phyloP scores from a whole-genome alignment of 2,797 vertebrate genomes.

The Halcyon badia region DNA sequence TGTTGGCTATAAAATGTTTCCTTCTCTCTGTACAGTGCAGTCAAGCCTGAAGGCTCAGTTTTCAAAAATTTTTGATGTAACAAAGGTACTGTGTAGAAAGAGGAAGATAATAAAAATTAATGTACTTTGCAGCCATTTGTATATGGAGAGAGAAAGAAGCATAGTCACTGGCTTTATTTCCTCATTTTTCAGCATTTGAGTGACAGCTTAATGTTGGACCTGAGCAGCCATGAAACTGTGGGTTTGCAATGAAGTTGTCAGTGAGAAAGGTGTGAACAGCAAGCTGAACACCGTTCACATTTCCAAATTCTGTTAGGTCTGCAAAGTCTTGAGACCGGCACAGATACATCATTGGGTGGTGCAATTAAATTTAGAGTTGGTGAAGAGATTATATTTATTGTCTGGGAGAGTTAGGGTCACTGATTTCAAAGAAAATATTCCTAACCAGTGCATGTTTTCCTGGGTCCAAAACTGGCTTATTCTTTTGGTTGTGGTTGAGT shows the following conservation, averaged over 20 bases:
- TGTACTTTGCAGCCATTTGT: neutral
- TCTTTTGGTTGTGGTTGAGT: neutral
- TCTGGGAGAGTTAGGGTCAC: neutral
- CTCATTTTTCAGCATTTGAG: neutral
- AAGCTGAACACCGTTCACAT: neutral
- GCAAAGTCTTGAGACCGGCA: neutral
- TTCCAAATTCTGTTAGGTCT: neutral
- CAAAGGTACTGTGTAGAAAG: neutral
- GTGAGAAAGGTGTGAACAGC: neutral
- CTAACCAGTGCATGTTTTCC: neutral
- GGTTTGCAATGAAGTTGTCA: neutral
- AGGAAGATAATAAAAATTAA: neutral
- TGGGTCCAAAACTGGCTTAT: neutral
- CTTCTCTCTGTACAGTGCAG: neutral
- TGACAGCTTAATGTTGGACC: neutral
- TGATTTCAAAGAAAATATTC: neutral
- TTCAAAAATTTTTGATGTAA: neutral
- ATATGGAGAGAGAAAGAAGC: neutral
- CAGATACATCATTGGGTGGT: neutral
- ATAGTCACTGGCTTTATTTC: neutral
- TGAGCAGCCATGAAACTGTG: neutral
- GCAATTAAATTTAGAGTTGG: neutral
- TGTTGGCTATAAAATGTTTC: neutral
- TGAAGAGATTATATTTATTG: neutral
- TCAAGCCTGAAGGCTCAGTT: neutral